phyloP scores from a whole-genome alignment of 1,140 invertebrate species.

The Drosophila bocki region DNA sequence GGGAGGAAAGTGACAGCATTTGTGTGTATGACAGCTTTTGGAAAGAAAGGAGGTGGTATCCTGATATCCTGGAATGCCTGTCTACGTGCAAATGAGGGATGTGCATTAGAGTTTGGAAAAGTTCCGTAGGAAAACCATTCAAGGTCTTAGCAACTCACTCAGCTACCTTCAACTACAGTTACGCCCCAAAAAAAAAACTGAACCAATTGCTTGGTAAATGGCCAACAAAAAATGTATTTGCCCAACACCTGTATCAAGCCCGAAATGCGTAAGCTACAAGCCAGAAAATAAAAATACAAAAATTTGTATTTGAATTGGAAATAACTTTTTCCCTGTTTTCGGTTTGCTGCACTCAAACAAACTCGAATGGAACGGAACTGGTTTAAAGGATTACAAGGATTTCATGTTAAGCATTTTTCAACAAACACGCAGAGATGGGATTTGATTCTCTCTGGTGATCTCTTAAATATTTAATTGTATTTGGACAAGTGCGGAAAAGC shows the following conservation, averaged over 20 bases:
- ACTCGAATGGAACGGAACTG: conserved; percentile 19
- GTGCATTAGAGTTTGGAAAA: conserved; percentile 23
- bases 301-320: conserved; percentile 24
- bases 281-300: background rate
- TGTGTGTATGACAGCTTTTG: conserved; percentile 26
- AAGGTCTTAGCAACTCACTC: conserved; percentile 4
- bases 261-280: background rate
- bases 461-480: conserved; percentile 19
- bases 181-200: background rate
- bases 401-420: conserved; percentile 17
- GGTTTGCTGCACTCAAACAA: conserved; percentile 15
- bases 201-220: conserved; percentile 3
- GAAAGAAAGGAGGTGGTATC: background rate
- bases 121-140: conserved; percentile 18
- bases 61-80: background rate
- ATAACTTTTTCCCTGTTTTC: conserved; percentile 4
- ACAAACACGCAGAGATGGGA: background rate
- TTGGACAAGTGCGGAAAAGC: conserved; percentile 2
- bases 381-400: conserved; percentile 27
- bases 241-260: conserved; percentile 8
- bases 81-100: conserved; percentile 36
- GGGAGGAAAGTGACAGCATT: conserved; percentile 23
- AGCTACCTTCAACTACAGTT: conserved; percentile 10
- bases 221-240: background rate
- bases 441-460: conserved; percentile 4